These are phyloP conservation scores for Lynx canadensis DNA, from an alignment of 2,113 vertebrate genomes.

Conservation along the genomic window DNA sequence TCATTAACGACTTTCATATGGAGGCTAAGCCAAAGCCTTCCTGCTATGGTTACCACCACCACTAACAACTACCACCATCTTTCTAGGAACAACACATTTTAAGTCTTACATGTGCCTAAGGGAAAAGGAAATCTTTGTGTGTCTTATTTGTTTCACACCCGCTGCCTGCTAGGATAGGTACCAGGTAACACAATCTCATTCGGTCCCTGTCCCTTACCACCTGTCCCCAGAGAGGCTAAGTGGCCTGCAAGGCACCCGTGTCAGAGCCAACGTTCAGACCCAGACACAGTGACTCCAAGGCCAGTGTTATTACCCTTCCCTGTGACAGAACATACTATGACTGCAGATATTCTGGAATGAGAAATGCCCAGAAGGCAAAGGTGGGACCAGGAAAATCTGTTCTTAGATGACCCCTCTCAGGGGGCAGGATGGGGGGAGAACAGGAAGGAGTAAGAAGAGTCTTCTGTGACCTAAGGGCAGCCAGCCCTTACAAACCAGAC, in stretches of 20 bases:
- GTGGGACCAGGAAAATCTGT: neutral
- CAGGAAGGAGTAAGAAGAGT: neutral
- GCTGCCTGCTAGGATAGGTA: fast-evolving
- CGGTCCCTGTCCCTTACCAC: too few species aligned
- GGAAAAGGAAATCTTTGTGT: neutral
- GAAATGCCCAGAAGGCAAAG: neutral
- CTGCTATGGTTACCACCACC: neutral
- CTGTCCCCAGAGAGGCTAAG: neutral
- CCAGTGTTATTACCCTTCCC: fast-evolving
- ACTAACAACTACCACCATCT: neutral
- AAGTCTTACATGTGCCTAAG: neutral
- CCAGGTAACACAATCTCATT: too few species aligned
- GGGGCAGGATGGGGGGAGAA: neutral
- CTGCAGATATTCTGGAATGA: neutral
- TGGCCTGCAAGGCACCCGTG: fast-evolving
- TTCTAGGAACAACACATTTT: neutral
- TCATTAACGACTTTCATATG: neutral
- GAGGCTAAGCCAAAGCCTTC: neutral
- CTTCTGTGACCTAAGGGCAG: neutral
- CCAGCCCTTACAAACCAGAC: neutral
- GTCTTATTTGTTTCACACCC: neutral
- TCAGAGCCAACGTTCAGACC: neutral
- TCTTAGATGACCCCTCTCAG: neutral
- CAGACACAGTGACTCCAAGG: too few species aligned
- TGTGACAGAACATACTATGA: fast-evolving